Evolutionary conservation across 2,797 vertebrate genomes (phyloP).

Genomic region (Centropyge bicolor): DNA sequence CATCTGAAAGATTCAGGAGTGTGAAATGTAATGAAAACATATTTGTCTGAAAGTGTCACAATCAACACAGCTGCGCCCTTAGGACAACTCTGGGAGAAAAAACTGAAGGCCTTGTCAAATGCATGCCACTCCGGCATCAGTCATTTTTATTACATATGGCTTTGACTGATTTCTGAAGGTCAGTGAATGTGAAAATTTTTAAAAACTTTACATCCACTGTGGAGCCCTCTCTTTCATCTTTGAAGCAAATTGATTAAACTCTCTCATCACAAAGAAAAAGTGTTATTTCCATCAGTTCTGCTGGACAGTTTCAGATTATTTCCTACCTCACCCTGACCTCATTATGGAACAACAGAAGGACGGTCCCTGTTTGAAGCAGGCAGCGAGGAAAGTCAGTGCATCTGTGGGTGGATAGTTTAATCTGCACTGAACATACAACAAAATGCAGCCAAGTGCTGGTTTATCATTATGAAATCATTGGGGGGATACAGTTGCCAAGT

Average conservation of each 20-base stretch:
- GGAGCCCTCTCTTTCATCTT: constrained; percentile 38
- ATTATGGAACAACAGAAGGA: constrained; percentile 46
- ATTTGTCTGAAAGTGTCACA: constrained; percentile 77
- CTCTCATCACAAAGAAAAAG: constrained; percentile 32
- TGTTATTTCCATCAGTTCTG: constrained; percentile 32
- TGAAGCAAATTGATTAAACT: constrained; percentile 56
- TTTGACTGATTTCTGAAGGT: constrained; percentile 74
- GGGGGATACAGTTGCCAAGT: constrained; percentile 52
- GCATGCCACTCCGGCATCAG: constrained; percentile 54
- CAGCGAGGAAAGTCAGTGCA: constrained; percentile 22
- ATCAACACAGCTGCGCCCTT: constrained; percentile 69
- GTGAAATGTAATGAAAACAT: constrained; percentile 78
- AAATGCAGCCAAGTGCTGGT: constrained; percentile 53
- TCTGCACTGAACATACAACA: constrained; percentile 47
- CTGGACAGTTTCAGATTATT: constrained; percentile 39
- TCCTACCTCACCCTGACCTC: constrained; percentile 51
- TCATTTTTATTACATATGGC: constrained; percentile 74
- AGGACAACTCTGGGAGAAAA: constrained; percentile 53
- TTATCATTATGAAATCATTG: constrained; percentile 69
- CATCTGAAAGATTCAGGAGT: constrained; percentile 70
- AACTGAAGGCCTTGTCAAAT: constrained; percentile 67
- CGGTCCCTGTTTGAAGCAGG: constrained; percentile 25
- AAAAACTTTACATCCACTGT: constrained; percentile 46
- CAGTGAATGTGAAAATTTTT: constrained; percentile 66
- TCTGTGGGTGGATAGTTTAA: constrained; percentile 54